Evolutionary conservation across 2,113 vertebrate species (phyloP), one percentile per base, ranked within the genome.

Genomic region (Colinus virginianus): DNA sequence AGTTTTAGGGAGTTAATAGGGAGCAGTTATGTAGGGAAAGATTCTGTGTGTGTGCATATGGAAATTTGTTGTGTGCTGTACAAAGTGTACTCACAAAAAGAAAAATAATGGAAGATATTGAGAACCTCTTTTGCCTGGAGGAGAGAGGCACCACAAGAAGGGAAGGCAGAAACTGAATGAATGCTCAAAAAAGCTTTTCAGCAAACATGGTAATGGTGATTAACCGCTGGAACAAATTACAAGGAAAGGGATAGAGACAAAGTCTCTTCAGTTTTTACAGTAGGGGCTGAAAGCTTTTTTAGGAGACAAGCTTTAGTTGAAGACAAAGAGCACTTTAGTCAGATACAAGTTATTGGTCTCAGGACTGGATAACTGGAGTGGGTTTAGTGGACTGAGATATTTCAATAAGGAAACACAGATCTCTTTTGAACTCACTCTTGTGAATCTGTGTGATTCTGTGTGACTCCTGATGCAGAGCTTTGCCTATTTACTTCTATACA

Each of bases 241-340:
- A 94, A 95, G 87, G 46, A 89, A 89, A 79, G 4, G 36, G 59
- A 79, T 55, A 89, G 71, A 84, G 42, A 67, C 34, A 62, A 94
- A 93, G 78, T 87, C 67, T 92, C 84, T 76, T 94, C 87, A 87
- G 78, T 89, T 91, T 87, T 94, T 79, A 66, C 78, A 93, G 68
- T 16, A 63, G 84, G 78, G 42, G 81, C 78, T 69, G 84, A 91
- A 92, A 91, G 58, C 58, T 69, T 78, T 90, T 72, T 81, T 40
- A 82, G 45, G 21, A 92, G 43, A 58, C 43, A 79, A 78, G 38
- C 36, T 91, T 94, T 94, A 95, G 85, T 85, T 89, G 76, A 67
- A 90, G 67, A 95, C 82, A 95, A 95, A 87, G 90, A 79, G 62
- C 76, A 36, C 53, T 95, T 92, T 84, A 84, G 84, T 94, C 45